These are phyloP conservation scores for Apis laboriosa DNA, from an alignment of 1,140 invertebrate genomes.

Conservation along the genomic window DNA sequence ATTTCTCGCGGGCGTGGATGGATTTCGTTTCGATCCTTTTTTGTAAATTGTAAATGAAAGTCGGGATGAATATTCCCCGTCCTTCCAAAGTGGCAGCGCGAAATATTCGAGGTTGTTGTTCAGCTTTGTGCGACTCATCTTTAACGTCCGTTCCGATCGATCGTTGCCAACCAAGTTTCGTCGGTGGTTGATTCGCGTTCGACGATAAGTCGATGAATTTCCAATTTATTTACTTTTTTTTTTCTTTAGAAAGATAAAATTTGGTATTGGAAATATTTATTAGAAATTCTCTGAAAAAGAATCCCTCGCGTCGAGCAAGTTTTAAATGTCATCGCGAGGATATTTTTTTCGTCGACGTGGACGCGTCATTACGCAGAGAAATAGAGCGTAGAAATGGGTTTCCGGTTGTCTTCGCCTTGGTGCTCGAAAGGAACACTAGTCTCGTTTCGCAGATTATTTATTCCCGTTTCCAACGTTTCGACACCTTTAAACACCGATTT, in stretches of 20 bases:
- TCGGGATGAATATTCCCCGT: too few relatives aligned
- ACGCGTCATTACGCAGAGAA: conserved; percentile 31
- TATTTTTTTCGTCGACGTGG: conserved; percentile 2
- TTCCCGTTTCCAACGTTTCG: conserved; percentile 4
- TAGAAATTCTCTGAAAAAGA: too few relatives aligned
- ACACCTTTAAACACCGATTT: conserved; percentile 12
- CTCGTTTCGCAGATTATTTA: conserved; percentile 6
- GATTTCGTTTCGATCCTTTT: not conserved
- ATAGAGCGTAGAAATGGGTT: conserved; percentile 17
- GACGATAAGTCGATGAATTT: too few relatives aligned
- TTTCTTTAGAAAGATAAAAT: too few relatives aligned
- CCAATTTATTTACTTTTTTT: too few relatives aligned
- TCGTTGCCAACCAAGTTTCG: too few relatives aligned
- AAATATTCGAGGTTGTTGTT: not conserved
- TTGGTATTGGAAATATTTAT: too few relatives aligned
- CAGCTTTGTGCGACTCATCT: not conserved
- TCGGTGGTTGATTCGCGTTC: too few relatives aligned
- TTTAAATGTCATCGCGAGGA: not conserved
- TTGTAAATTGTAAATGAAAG: not conserved
- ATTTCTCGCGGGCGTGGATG: not conserved
- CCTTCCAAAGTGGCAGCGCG: too few relatives aligned
- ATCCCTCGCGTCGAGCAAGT: not conserved
- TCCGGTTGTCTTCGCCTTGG: conserved; percentile 13
- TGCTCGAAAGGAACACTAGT: not conserved
- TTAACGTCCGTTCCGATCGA: not conserved